Evolutionary conservation across 1,140 invertebrate species (phyloP), one percentile per base, ranked within the genome.

Genomic region (Sarcophaga bullata): DNA sequence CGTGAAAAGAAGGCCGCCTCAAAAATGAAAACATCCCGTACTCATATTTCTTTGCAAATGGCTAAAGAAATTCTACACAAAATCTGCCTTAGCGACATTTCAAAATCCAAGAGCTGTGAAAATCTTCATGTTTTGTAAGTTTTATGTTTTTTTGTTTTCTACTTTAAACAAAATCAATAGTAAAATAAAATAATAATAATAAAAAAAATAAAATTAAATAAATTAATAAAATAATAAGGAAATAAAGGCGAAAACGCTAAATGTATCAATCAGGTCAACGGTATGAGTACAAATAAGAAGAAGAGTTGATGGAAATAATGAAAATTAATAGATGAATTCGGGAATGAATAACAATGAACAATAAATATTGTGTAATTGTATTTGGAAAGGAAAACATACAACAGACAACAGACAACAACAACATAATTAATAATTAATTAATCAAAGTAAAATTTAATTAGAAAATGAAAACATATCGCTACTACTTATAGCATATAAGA

Each of bases 61-160:
- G 95, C 95, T 6, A 92, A 94, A 82, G 95, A 96, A 85, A 93
- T 97, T 78, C 91, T 97, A 15, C 95, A 96, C 84, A 96, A 96
- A 89, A 95, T 97, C 85, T 96, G 96, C 87, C 93, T 96, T 84
- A 96, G 95, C 85, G 95, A 97, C 90, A 95, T 94, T 80, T 94
- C 93, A 68, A 97, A 96, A 91, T 97, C 96, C 17, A 97, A 97
- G 88, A 97, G 95, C 80, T 98, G 96, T 88, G 96, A 97, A 90
- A 97, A 98, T 90, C 91, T 97, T 78, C 95, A 97, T 88, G 96
- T 97, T 82, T 92, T 97, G 80, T 97, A 95, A 93, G 50, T 68
- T 13, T 72, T n/a, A 1, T 58, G n/a, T n/a, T n/a, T 58, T 5
- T 68, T 62, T 68, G 19, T 68, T 68, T 17, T 37, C 25, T 37